phyloP scores from a whole-genome alignment of 2,888 invertebrate species.

The Phasia obesa region DNA sequence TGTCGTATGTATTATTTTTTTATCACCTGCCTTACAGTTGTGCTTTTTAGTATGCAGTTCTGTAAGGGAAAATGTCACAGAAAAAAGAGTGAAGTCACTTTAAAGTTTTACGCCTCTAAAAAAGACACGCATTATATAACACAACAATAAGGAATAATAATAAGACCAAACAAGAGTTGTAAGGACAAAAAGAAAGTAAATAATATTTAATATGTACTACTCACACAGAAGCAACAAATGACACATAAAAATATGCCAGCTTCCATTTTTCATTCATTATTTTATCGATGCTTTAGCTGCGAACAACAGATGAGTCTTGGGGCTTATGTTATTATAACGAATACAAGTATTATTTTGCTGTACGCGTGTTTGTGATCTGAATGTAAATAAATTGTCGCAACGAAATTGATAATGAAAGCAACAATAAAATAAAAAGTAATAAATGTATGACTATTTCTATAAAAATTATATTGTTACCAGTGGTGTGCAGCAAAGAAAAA shows the following conservation, averaged over 20 bases:
- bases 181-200: slow-evolving; percentile 29
- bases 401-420: slow-evolving; percentile 11
- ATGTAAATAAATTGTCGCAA: slow-evolving; percentile 5
- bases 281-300: slow-evolving; percentile 78
- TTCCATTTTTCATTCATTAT: slow-evolving; percentile 76
- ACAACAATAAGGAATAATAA: slow-evolving; percentile 50
- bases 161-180: slow-evolving; percentile 36
- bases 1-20: no score
- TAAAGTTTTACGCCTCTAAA: no score
- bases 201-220: slow-evolving; percentile 43
- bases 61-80: no score
- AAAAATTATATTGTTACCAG: not conserved
- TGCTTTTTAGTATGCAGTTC: no score
- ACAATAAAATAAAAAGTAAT: slow-evolving; percentile 7
- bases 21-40: no score
- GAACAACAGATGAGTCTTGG: slow-evolving; percentile 76
- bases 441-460: slow-evolving; percentile 26
- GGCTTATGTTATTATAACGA: slow-evolving; percentile 55
- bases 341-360: not conserved
- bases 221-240: slow-evolving; percentile 58
- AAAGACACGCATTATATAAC: no score
- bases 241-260: slow-evolving; percentile 54
- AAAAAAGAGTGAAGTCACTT: no score
- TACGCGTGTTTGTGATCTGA: not conserved
- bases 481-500: not conserved